Conservation (phyloP, 2,113 vertebrate genomes). For the Leptodactylus fuscus region DNA sequence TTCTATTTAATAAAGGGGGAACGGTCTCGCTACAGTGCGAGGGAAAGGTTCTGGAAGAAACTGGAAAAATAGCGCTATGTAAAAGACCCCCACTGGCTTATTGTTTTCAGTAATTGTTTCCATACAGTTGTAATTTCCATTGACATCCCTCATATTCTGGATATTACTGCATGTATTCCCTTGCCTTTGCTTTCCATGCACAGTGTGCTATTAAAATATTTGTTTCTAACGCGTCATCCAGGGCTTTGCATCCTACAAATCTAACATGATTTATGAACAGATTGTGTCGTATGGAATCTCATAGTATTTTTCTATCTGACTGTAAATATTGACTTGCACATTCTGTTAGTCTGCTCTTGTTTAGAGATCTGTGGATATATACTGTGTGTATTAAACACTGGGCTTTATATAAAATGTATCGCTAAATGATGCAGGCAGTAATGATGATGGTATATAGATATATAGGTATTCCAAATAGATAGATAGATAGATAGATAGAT, state of each 20-base stretch:
- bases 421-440: not conserved
- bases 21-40: not conserved
- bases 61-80: conserved; percentile 4
- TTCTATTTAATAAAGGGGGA: too few relatives aligned
- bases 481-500: too few relatives aligned
- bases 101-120: conserved; percentile 24
- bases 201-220: not conserved
- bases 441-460: not conserved
- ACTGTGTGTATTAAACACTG: not conserved
- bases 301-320: not conserved
- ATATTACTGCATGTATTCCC: not conserved
- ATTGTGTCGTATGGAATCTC: conserved; percentile 10
- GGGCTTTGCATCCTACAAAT: not conserved
- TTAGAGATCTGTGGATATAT: not conserved
- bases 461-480: too few relatives aligned
- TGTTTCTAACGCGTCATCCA: conserved; percentile 8
- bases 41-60: not conserved
- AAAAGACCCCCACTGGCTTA: conserved; percentile 23
- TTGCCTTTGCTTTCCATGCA: conserved; percentile 9
- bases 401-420: not conserved
- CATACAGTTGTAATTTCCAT: conserved; percentile 9
- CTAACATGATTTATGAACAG: not conserved
- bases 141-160: not conserved
- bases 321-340: conserved; percentile 6
- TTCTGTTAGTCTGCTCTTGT: not conserved